Evolutionary conservation across 2,888 invertebrate genomes (phyloP), one percentile per base, ranked within the genome.

Genomic region (Melitaea athalia): DNA sequence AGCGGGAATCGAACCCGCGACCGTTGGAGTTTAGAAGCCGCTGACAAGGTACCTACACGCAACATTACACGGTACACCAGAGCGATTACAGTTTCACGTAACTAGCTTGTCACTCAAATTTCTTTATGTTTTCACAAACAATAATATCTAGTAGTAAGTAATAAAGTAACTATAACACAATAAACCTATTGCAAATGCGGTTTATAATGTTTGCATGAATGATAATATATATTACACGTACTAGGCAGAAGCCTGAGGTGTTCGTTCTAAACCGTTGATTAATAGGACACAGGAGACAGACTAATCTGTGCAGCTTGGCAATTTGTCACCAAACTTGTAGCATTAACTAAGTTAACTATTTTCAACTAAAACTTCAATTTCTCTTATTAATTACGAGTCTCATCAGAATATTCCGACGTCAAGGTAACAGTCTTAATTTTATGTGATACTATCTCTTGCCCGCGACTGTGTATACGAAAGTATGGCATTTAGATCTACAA

Each of bases 201-300:
- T 53, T 63, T 60, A 49, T 65, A 62, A 60, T 53, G 59, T 59
- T 52, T 65, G 59, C 64, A 61, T 70, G 68, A 38, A 38, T 52
- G 15, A 15, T 15, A 33, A 62, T 61, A 63, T 69, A 68, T 68
- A 70, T 70, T 59, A 64, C 67, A 70, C 62, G 63, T 55, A 65
- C 52, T 63, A 65, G 67, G 68, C 67, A 65, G 68, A 68, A 65
- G 71, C 71, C 67, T 74, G 79, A 75, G 76, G 76, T 79, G 78
- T 79, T 79, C 80, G 80, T 84, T 79, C 78, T 77, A 77, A 82
- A 79, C 78, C 79, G 73, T 76, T 85, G 81, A 86, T 87, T 85
- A 84, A 87, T 87, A 79, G 79, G 74, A 74, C 75, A 72, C 78
- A 74, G 76, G 76, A 81, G 81, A 78, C 76, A 76, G 75, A 77